These are phyloP conservation scores for Scleropages formosus DNA, from an alignment of 2,797 vertebrate genomes.

Conservation along the genomic window DNA sequence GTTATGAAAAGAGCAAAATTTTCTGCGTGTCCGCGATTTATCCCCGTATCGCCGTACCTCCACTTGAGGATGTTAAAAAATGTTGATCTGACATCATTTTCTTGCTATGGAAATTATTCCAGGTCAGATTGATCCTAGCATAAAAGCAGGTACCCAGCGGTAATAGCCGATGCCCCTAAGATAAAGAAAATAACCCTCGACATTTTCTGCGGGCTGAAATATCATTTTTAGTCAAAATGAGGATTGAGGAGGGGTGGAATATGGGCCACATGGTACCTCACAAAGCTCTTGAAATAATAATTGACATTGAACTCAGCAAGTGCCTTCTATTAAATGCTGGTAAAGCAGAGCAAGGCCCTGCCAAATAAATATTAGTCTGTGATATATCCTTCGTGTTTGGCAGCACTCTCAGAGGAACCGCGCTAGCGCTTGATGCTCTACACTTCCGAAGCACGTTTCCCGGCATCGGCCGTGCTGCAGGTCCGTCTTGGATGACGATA, in stretches of 20 bases:
- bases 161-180: not conserved
- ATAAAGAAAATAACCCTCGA: not conserved
- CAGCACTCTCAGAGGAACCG: not conserved
- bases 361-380: slow-evolving; percentile 17
- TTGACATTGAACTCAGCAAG: not conserved
- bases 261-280: not conserved
- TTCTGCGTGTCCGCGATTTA: not conserved
- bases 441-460: slow-evolving; percentile 5
- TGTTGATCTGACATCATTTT: not conserved
- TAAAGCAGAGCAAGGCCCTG: not conserved
- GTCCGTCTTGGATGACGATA: not conserved
- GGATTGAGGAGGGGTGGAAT: not conserved
- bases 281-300: not conserved
- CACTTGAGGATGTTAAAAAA: not conserved
- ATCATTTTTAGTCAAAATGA: not conserved
- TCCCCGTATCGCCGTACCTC: not conserved
- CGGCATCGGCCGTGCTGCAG: not conserved
- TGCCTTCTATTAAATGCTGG: slow-evolving; percentile 13
- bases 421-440: not conserved
- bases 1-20: not conserved
- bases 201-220: not conserved
- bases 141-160: not conserved
- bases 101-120: not conserved
- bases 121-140: not conserved
- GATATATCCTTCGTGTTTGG: slow-evolving; percentile 5